These are phyloP conservation scores for Hydrolagus affinis DNA, from an alignment of 2,113 vertebrate genomes.

Conservation along the genomic window DNA sequence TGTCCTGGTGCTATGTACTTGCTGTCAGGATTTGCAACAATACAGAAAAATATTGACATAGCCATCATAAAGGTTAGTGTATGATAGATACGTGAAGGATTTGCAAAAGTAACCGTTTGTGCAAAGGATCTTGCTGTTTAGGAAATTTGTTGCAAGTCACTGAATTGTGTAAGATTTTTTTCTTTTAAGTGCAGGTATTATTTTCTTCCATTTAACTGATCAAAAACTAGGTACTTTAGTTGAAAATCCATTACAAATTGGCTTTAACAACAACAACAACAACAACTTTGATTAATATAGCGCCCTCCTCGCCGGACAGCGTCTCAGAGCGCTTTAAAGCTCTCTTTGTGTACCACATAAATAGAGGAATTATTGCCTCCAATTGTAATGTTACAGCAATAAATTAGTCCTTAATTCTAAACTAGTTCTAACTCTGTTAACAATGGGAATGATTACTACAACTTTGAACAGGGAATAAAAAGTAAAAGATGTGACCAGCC, in stretches of 20 bases:
- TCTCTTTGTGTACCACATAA: no score
- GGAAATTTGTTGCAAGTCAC: not conserved
- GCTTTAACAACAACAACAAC: no score
- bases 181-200: not conserved
- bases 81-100: not conserved
- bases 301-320: no score
- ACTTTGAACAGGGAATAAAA: not conserved
- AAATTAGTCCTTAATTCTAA: no score
- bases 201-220: not conserved
- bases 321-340: no score
- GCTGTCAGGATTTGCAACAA: conserved; percentile 22
- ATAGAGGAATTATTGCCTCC: no score
- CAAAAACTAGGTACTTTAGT: no score
- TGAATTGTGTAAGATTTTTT: not conserved
- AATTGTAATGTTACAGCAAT: no score
- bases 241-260: no score
- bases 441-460: not conserved
- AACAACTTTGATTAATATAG: no score
- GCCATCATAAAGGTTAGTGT: conserved; percentile 26
- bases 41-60: conserved; percentile 20
- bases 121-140: not conserved
- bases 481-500: not conserved
- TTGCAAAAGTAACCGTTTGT: not conserved
- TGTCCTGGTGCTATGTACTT: conserved; percentile 28
- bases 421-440: not conserved